Conservation (phyloP, 2,797 vertebrate genomes). For the Myripristis jacobus region DNA sequence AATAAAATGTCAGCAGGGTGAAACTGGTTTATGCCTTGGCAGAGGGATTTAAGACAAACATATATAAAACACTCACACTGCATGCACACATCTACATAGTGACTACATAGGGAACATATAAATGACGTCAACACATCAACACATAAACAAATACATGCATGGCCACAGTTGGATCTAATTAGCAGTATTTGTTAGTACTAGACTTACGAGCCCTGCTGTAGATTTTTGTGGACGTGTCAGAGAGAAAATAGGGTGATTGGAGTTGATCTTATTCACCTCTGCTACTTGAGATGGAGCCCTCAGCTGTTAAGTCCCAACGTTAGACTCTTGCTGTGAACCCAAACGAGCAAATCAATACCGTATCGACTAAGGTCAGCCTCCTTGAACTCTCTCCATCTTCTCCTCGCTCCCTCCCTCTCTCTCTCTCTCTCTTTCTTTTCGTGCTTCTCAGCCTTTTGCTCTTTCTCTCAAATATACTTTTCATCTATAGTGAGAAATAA, state of each 20-base stretch:
- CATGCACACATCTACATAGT: constrained; percentile 8
- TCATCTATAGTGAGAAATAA: constrained; percentile 47
- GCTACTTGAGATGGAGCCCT: constrained; percentile 70
- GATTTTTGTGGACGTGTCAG: background rate
- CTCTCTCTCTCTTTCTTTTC: too few relatives aligned
- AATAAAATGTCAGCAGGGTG: constrained; percentile 44
- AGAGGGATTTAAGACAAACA: constrained; percentile 45
- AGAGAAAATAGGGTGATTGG: constrained; percentile 43
- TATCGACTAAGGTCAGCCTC: constrained; percentile 79
- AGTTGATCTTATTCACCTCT: constrained; percentile 66
- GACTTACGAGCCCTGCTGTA: background rate
- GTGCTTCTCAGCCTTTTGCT: constrained; percentile 30
- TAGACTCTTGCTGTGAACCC: constrained; percentile 73
- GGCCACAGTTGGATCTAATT: background rate
- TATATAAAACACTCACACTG: constrained; percentile 26
- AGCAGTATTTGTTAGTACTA: background rate
- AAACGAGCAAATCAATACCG: constrained; percentile 80
- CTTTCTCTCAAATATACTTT: constrained; percentile 40
- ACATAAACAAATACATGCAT: constrained; percentile 11
- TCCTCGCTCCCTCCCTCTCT: constrained; percentile 39
- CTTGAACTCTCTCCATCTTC: constrained; percentile 68
- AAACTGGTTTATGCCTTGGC: constrained; percentile 13
- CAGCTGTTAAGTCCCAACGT: constrained; percentile 70
- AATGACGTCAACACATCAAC: constrained; percentile 42
- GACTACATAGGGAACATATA: constrained; percentile 18